Conservation (phyloP, 2,888 invertebrate species). For the Drosophila mayaguana region DNA sequence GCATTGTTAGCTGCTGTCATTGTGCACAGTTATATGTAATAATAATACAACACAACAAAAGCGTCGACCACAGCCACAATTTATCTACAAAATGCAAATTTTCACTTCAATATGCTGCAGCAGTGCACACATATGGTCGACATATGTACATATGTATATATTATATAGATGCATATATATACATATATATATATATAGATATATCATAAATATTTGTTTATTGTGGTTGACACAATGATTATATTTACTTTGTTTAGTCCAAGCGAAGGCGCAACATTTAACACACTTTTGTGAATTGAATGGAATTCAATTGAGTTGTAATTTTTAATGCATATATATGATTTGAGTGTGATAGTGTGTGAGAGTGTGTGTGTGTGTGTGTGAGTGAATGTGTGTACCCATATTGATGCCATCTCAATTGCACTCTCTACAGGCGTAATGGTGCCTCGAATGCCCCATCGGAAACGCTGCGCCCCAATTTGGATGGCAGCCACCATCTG, state of each 20-base stretch:
- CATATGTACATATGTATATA: slow-evolving; percentile 10
- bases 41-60: slow-evolving; percentile 36
- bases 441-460: slow-evolving; percentile 87
- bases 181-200: slow-evolving; percentile 22
- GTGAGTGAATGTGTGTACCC: neutral
- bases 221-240: slow-evolving; percentile 59
- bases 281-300: slow-evolving; percentile 38
- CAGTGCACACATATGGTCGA: slow-evolving; percentile 36
- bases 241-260: slow-evolving; percentile 38
- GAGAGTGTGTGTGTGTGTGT: slow-evolving; percentile 2
- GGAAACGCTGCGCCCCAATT: slow-evolving; percentile 84
- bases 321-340: slow-evolving; percentile 23
- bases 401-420: slow-evolving; percentile 31
- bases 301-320: slow-evolving; percentile 35
- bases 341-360: slow-evolving; percentile 5
- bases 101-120: slow-evolving; percentile 35
- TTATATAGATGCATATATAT: slow-evolving; percentile 14
- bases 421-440: slow-evolving; percentile 87
- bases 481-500: slow-evolving; percentile 90
- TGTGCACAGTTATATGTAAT: slow-evolving; percentile 51
- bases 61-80: slow-evolving; percentile 15
- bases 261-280: slow-evolving; percentile 50
- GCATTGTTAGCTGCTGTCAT: slow-evolving; percentile 68
- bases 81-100: slow-evolving; percentile 48
- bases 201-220: slow-evolving; percentile 43